Evolutionary conservation across 2,888 invertebrate genomes (phyloP).

Genomic region (Dasysyrphus albostriatus): DNA sequence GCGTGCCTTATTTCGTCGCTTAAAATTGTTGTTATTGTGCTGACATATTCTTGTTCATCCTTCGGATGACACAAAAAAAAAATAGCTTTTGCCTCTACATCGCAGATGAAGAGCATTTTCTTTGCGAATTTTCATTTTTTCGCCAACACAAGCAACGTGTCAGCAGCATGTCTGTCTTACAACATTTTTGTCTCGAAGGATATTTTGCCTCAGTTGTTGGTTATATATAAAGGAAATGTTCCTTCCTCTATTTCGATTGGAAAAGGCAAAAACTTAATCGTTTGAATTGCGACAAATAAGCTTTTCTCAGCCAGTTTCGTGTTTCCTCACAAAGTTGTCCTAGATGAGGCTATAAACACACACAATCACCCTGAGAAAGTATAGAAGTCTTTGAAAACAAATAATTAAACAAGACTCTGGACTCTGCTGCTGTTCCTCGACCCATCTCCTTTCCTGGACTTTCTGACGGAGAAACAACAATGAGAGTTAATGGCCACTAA

Average conservation of each 20-base stretch:
- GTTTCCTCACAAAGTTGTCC: conserved; percentile 37
- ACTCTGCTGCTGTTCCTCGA: not conserved
- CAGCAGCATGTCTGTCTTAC: conserved; percentile 43
- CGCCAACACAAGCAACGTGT: conserved; percentile 29
- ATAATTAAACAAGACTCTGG: conserved; percentile 68
- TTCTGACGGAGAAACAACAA: conserved; percentile 38
- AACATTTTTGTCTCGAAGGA: conserved; percentile 19
- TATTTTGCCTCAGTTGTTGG: conserved; percentile 21
- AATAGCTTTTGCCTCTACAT: conserved; percentile 17
- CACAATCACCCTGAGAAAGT: not conserved
- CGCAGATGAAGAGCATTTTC: conserved; percentile 41
- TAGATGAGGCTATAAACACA: conserved; percentile 29
- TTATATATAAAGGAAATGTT: conserved; percentile 12
- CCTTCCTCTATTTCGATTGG: not conserved
- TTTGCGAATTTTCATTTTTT: conserved; percentile 39
- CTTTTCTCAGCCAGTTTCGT: conserved; percentile 57
- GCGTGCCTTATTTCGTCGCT: conserved; percentile 32
- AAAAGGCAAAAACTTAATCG: conserved; percentile 54
- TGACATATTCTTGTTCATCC: conserved; percentile 52
- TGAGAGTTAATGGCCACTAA: conserved; percentile 65
- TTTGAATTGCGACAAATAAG: conserved; percentile 71
- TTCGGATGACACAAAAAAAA: not conserved
- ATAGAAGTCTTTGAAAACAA: conserved; percentile 62
- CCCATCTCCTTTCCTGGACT: not conserved
- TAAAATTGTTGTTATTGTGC: conserved; percentile 51